phyloP scores from a whole-genome alignment of 2,113 vertebrate genomes.

The Salvator merianae region DNA sequence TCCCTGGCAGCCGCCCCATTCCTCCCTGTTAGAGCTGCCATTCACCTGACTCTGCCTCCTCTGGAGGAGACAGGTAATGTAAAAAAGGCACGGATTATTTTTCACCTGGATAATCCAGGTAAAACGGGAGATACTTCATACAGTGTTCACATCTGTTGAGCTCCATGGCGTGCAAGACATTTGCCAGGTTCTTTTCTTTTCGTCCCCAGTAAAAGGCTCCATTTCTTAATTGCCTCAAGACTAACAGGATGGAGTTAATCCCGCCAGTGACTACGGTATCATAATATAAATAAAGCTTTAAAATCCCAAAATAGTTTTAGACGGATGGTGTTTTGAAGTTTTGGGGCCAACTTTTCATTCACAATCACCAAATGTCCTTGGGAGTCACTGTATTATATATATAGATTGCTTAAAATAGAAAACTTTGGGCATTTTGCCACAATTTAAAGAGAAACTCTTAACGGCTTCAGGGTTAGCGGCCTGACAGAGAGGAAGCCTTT shows the following conservation, averaged over 20 bases:
- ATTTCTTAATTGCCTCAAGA: background rate
- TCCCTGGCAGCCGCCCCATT: too few relatives aligned
- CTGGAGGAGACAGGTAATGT: too few relatives aligned
- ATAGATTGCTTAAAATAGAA: slow-evolving; percentile 37
- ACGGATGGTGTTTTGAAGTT: background rate
- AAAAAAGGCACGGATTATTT: too few relatives aligned
- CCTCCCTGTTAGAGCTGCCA: too few relatives aligned
- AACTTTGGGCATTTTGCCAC: slow-evolving; percentile 19
- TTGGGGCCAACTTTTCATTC: slow-evolving; percentile 10
- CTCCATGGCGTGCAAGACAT: background rate
- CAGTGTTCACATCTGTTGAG: background rate
- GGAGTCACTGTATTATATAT: slow-evolving; percentile 25
- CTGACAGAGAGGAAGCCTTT: slow-evolving; percentile 28
- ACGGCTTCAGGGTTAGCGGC: slow-evolving; percentile 3
- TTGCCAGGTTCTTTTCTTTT: background rate
- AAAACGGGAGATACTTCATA: background rate
- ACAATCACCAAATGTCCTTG: slow-evolving; percentile 6
- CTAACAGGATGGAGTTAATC: background rate
- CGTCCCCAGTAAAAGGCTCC: background rate
- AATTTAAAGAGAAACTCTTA: slow-evolving; percentile 8
- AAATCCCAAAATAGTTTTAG: background rate
- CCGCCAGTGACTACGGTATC: background rate
- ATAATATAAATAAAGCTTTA: background rate
- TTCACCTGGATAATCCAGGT: too few relatives aligned
- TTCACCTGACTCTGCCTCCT: too few relatives aligned